Percentiles rank a stretch among this genome's conserved stretches.
Conservation (phyloP, 2,797 vertebrate species). For the Micromesistius poutassou region DNA sequence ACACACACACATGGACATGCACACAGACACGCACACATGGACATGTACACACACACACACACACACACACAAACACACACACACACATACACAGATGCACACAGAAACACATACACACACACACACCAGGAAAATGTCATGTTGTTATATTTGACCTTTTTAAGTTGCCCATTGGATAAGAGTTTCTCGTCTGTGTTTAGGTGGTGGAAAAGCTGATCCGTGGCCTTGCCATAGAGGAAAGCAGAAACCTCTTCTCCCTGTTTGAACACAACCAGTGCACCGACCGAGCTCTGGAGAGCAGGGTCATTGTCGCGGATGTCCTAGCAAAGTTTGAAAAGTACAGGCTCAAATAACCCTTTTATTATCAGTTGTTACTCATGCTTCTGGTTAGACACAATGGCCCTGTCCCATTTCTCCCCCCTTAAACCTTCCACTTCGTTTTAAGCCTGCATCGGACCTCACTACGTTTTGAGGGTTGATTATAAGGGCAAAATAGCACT, state of each 20-base stretch:
- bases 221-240: slow-evolving; percentile 90
- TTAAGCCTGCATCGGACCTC: too few species aligned
- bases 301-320: slow-evolving; percentile 87
- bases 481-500: too few species aligned
- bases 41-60: background rate
- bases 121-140: background rate
- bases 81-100: too few species aligned
- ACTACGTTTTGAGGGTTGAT: too few species aligned
- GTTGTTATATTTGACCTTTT: background rate
- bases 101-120: too few species aligned
- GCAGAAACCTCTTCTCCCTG: slow-evolving; percentile 89
- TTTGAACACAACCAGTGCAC: slow-evolving; percentile 84
- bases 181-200: slow-evolving; percentile 53
- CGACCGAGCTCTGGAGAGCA: slow-evolving; percentile 86
- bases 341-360: too few species aligned
- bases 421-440: too few species aligned
- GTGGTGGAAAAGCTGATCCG: slow-evolving; percentile 93
- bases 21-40: too few species aligned
- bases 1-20: background rate
- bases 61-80: too few species aligned
- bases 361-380: too few species aligned
- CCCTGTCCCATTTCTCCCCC: too few species aligned
- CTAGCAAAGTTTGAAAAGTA: slow-evolving; percentile 93
- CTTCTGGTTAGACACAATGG: background rate
- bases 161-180: background rate